Evolutionary conservation across 2,888 invertebrate genomes (phyloP), one percentile per base, ranked within the genome.

Genomic region (Trissolcus brochymenae): DNA sequence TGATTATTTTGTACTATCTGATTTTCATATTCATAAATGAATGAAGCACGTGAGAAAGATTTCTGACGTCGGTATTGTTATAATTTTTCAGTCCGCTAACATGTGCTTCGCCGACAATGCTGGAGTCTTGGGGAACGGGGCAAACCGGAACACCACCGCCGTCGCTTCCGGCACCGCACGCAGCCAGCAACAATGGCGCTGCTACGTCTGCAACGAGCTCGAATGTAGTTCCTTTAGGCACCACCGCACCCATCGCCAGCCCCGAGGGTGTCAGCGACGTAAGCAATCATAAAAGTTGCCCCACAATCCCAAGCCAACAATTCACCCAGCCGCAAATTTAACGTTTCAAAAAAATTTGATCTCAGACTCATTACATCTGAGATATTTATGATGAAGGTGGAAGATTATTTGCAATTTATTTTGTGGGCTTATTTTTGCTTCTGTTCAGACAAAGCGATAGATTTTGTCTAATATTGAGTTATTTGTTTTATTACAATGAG

Each of bases 41-140:
- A 9, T 35, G 9, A 35, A 35, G 6, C 1, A 7, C 7, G 7
- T 35, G 7, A 11, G 35, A 35, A 35, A 35, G 35, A 35, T 35
- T 35, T 9, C 35, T 35, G 2, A 35, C 11, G 11, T 11, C 2
- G 11, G 35, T 35, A 35, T 35, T 35, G 35, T 35, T 7, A 35
- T 11, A 35, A 59, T 55, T 80, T 89, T 86, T 73, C 83, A 91
- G 91, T 82, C 91, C 91, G 76, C 84, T 91, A 84, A 91, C 91
- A 84, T 90, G 91, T 84, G 90, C 90, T 80, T 91, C 91, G 40
- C 91, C 91, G 50, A 90, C 90, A 65, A 91, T 91, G 79, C 90
- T 91, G 90, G 91, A 91, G 80, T 90, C 91, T 62, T 88, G 88
- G 88, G 87, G 87, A 60, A 83, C 84, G 67, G 84, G 84, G 68